These are phyloP conservation scores for Trogon surrucura DNA, from an alignment of 2,113 vertebrate genomes.

Conservation along the genomic window DNA sequence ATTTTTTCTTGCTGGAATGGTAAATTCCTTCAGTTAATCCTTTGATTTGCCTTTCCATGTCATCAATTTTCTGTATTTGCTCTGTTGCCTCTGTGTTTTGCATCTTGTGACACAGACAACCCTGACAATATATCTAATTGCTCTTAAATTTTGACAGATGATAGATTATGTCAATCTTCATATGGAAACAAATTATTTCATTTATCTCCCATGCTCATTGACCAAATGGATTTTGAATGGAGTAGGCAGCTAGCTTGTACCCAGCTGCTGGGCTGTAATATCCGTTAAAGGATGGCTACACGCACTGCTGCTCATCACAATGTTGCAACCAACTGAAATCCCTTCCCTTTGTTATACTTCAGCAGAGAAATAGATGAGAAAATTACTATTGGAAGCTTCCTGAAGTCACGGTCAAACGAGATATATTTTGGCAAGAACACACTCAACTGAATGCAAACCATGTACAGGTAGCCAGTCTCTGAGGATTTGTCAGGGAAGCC, in stretches of 20 bases:
- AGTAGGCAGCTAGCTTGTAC: background rate
- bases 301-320: background rate
- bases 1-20: background rate
- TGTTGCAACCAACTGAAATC: background rate
- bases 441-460: background rate
- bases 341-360: background rate
- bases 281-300: background rate
- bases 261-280: background rate
- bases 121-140: background rate
- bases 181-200: background rate
- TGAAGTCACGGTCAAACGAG: background rate
- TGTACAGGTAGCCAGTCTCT: background rate
- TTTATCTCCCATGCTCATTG: background rate
- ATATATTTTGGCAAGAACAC: background rate
- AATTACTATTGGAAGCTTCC: background rate
- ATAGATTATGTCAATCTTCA: background rate
- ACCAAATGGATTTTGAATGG: background rate
- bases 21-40: background rate
- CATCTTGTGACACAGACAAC: background rate
- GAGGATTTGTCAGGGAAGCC: background rate
- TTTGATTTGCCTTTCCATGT: background rate
- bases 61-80: background rate
- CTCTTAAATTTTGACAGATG: background rate
- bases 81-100: background rate
- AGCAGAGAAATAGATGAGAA: background rate